These are phyloP conservation scores for Panagrolaimus sp. DNA, from an alignment of 1,140 invertebrate genomes.

Conservation along the genomic window DNA sequence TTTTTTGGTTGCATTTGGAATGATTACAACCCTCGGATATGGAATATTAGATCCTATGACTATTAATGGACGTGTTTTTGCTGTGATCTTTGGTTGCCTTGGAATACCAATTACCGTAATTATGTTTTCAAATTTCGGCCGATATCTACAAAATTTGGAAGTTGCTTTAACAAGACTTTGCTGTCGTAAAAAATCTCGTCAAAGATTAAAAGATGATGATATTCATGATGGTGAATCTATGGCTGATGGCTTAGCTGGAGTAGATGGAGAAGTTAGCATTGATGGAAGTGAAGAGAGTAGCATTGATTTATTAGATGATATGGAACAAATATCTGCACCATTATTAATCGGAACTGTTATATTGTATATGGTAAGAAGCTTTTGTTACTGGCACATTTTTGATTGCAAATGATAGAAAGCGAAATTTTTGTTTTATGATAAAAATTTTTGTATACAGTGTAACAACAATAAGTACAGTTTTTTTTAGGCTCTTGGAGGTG, in stretches of 20 bases:
- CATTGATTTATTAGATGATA: slow-evolving; percentile 27
- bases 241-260: too few species aligned
- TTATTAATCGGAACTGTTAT: slow-evolving; percentile 45
- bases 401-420: too few species aligned
- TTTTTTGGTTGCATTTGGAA: slow-evolving; percentile 50
- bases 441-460: too few species aligned
- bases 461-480: too few species aligned
- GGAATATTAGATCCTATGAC: slow-evolving; percentile 12
- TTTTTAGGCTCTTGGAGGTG: slow-evolving; percentile 41
- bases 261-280: too few species aligned
- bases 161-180: slow-evolving; percentile 23
- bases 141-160: slow-evolving; percentile 49
- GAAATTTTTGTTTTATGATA: too few species aligned
- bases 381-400: too few species aligned
- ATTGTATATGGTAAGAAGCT: slow-evolving; percentile 43
- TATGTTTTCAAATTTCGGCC: slow-evolving; percentile 53
- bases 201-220: background rate
- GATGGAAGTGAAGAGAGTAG: background rate
- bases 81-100: slow-evolving; percentile 52
- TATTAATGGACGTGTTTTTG: slow-evolving; percentile 33
- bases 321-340: slow-evolving; percentile 35
- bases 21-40: slow-evolving; percentile 49
- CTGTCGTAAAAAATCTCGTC: slow-evolving; percentile 9
- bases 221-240: too few species aligned
- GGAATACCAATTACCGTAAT: slow-evolving; percentile 54